Percentiles rank a stretch among this genome's conserved stretches.
phyloP scores from a whole-genome alignment of 2,113 vertebrate species.

The Pogona vitticeps region DNA sequence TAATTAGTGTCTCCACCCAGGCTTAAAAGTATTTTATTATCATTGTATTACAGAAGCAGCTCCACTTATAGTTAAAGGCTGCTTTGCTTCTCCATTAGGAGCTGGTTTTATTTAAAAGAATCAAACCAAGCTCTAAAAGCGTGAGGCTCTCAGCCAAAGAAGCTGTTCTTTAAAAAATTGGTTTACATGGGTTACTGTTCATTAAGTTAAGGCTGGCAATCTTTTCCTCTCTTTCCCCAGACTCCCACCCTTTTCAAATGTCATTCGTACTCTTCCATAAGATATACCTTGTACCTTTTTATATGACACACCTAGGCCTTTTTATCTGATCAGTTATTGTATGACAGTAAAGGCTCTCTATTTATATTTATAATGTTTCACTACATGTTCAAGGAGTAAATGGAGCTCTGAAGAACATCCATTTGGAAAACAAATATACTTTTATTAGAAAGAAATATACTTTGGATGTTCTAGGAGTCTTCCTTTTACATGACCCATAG shows the following conservation, averaged over 20 bases:
- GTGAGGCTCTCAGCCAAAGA: constrained; percentile 17
- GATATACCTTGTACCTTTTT: neutral
- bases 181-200: neutral
- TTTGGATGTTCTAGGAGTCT: neutral
- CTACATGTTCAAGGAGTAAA: neutral
- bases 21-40: constrained; percentile 53
- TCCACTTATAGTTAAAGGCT: constrained; percentile 38
- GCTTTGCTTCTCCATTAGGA: constrained; percentile 44
- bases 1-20: constrained; percentile 68
- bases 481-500: neutral
- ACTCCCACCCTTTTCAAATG: neutral
- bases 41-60: constrained; percentile 36
- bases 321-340: neutral
- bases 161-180: constrained; percentile 30
- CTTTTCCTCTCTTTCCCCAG: neutral
- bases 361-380: neutral
- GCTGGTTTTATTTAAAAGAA: constrained; percentile 11
- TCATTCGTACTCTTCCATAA: neutral
- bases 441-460: neutral
- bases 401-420: neutral
- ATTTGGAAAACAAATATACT: too few species aligned
- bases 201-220: neutral
- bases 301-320: neutral
- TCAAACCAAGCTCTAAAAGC: constrained; percentile 28
- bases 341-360: neutral